A percentile compares a stretch with the other conserved stretches of the same genome.
phyloP scores from a whole-genome alignment of 2,888 invertebrate genomes.

The Steinernema scapterisci region DNA sequence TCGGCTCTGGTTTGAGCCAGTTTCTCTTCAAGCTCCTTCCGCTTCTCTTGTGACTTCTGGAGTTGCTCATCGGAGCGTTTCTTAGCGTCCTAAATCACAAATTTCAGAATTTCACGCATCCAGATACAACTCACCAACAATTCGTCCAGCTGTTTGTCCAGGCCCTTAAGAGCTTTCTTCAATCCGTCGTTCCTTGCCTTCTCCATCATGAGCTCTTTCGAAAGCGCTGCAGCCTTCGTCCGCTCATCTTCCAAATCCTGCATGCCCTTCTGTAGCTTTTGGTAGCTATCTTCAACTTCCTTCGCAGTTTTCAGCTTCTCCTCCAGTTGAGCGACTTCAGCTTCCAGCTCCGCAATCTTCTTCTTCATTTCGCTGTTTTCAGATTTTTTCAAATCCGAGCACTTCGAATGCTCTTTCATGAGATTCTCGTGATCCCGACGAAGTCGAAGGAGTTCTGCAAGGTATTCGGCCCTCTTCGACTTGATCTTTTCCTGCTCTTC shows the following conservation, averaged over 20 bases:
- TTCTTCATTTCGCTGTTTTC: not conserved
- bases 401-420: not conserved
- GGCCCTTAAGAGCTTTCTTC: not conserved
- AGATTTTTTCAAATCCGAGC: not conserved
- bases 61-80: not conserved
- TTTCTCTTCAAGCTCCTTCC: not conserved
- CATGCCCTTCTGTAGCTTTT: not conserved
- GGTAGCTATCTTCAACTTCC: not conserved
- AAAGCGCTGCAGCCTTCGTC: not conserved
- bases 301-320: not conserved
- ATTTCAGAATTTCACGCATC: not conserved
- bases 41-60: not conserved
- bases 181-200: constrained; percentile 1
- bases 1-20: not conserved
- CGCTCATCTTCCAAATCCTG: not conserved
- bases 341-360: not conserved
- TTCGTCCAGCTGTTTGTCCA: not conserved
- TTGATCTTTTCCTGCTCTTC: constrained; percentile 41
- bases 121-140: not conserved
- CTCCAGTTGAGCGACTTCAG: not conserved
- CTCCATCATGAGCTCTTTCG: constrained; percentile 1
- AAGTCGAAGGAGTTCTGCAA: constrained; percentile 39
- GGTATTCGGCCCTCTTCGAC: constrained; percentile 40
- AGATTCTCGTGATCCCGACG: constrained; percentile 35
- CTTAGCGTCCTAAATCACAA: not conserved